Evolutionary conservation across 2,113 vertebrate genomes (phyloP).

Genomic region (Siniperca knerii): DNA sequence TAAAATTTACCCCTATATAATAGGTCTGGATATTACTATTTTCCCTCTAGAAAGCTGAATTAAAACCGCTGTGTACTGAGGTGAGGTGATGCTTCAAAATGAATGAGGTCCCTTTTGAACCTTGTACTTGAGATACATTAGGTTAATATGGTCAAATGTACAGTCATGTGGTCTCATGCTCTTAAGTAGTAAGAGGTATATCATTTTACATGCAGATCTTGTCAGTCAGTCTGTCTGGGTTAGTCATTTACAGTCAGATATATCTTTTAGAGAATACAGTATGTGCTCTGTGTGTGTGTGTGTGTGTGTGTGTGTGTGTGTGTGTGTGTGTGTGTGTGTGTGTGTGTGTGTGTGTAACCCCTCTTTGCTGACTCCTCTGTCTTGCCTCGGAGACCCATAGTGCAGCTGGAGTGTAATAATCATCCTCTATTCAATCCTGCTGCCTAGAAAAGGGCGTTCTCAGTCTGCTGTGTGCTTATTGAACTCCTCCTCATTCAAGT

Average conservation of each 20-base stretch:
- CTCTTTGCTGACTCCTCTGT: constrained; percentile 39
- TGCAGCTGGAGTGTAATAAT: constrained; percentile 59
- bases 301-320: neutral
- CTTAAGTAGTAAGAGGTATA: constrained; percentile 3
- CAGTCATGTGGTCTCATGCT: constrained; percentile 10
- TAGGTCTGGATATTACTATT: neutral
- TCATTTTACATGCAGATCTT: constrained; percentile 10
- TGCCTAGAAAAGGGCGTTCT: constrained; percentile 47
- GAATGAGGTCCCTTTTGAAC: neutral
- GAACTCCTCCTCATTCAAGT: constrained; percentile 53
- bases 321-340: neutral
- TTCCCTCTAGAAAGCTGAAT: neutral
- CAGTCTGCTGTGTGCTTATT: constrained; percentile 45
- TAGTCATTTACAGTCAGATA: constrained; percentile 20
- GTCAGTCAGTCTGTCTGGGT: neutral
- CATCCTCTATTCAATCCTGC: constrained; percentile 59
- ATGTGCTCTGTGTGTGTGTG: neutral
- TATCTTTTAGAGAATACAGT: constrained; percentile 1
- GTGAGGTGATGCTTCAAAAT: neutral
- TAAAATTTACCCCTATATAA: neutral
- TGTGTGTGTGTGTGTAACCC: neutral
- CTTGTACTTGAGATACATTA: neutral
- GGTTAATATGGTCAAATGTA: neutral
- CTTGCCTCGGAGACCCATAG: constrained; percentile 50
- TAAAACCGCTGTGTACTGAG: neutral